Percentiles rank a stretch among this genome's conserved stretches.
Conservation (phyloP, 2,888 invertebrate genomes). For the Epistrophella euchroma region DNA sequence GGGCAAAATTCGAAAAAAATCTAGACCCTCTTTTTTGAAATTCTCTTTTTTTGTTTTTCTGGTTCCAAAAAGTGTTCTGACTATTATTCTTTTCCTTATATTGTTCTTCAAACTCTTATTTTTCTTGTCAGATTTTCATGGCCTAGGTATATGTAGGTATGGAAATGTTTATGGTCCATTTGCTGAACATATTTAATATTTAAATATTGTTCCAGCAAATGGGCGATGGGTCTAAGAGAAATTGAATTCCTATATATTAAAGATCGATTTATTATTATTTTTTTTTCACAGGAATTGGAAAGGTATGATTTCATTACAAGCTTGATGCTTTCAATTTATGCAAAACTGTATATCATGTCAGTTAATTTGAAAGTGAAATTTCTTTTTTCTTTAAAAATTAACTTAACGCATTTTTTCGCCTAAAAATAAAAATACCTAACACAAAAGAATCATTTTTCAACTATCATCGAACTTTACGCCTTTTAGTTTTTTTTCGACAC, state of each 20-base stretch:
- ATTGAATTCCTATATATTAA: neutral
- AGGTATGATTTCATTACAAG: neutral
- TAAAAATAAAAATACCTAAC: neutral
- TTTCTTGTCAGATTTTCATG: too few species aligned
- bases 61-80: too few species aligned
- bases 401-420: neutral
- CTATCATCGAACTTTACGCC: constrained; percentile 1
- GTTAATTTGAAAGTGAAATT: constrained; percentile 4
- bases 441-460: neutral
- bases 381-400: neutral
- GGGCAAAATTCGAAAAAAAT: too few species aligned
- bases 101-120: too few species aligned
- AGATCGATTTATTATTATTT: constrained; percentile 2
- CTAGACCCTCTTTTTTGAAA: too few species aligned
- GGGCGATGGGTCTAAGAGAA: neutral
- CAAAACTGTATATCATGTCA: constrained; percentile 20
- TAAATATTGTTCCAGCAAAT: too few species aligned
- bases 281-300: neutral
- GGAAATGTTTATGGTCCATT: too few species aligned
- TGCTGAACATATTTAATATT: too few species aligned
- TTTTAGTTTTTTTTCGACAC: neutral
- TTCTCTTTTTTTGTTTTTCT: too few species aligned
- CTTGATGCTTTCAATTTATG: constrained; percentile 5
- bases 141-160: too few species aligned
- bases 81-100: too few species aligned